Evolutionary conservation across 1,140 invertebrate genomes (phyloP).

Genomic region (Venturia canescens): DNA sequence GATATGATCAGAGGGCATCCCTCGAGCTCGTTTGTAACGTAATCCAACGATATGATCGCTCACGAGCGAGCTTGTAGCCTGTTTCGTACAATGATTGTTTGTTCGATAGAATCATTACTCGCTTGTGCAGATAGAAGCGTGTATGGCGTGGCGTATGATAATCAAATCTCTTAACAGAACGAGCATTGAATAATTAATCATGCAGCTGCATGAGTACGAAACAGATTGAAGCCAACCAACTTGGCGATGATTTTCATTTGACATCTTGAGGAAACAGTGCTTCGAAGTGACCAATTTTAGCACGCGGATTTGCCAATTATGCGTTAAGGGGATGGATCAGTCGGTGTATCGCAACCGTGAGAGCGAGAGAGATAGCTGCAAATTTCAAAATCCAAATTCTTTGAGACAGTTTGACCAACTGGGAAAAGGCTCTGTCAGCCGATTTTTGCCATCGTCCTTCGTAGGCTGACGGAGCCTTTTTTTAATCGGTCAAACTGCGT

Average conservation of each 20-base stretch:
- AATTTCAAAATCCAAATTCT: too few species aligned
- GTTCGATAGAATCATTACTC: slow-evolving; percentile 32
- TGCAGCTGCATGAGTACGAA: neutral
- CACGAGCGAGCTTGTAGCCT: neutral
- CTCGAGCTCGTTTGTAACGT: slow-evolving; percentile 24
- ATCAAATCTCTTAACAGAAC: neutral
- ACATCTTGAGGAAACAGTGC: neutral
- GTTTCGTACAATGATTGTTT: slow-evolving; percentile 35
- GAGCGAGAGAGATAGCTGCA: too few species aligned
- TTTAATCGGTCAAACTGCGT: too few species aligned
- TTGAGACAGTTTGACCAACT: too few species aligned
- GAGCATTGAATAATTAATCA: slow-evolving; percentile 27
- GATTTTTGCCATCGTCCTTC: too few species aligned
- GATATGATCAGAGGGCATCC: slow-evolving; percentile 30
- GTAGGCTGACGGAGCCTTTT: too few species aligned
- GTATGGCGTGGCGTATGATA: slow-evolving; percentile 15
- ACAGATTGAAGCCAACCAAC: neutral
- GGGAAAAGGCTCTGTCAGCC: too few species aligned
- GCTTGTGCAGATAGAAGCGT: neutral
- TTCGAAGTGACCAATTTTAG: neutral
- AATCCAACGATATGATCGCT: slow-evolving; percentile 24
- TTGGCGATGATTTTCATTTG: neutral
- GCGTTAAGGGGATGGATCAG: too few species aligned
- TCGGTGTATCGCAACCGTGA: too few species aligned
- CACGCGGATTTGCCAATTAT: neutral